Evolutionary conservation across 2,888 invertebrate species (phyloP), one percentile per base, ranked within the genome.

Genomic region (Stenotaenia linearis): DNA sequence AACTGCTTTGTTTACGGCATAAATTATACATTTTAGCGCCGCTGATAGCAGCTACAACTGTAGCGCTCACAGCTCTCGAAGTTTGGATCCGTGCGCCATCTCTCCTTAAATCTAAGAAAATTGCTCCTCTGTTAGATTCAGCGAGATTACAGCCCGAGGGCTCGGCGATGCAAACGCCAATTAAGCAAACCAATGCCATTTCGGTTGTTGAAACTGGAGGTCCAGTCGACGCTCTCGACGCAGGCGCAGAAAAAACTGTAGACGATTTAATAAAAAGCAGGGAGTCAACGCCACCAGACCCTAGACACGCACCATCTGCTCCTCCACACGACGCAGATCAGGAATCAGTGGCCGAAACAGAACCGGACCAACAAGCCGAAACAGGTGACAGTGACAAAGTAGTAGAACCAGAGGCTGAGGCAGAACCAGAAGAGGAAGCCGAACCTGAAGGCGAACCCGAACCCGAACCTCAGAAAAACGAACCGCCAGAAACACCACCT

Each of bases 21-120:
- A 77, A 77, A 77, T 45, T 77, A 7, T 77, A 77, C 77, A n/a
- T 77, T 12, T 23, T 77, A 45, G 18, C 18, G 12, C 28, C 40
- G 1, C 15, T 45, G 37, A 7, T 45, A 5, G 45, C 77, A 1
- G 77, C 40, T 21, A 5, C 77, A 9, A 45, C 45, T n/a, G 77
- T 77, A 6, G 77, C 40, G 9, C 23, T 45, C n/a, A 25, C 1
- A 1, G 37, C 77, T 1, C 2, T 77, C 0, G 77, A 77, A 77
- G 35, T 40, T 18, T 77, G 77, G 77, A 40, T 77, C 0, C 77
- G 77, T 1, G 23, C 77, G 21, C 77, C 77, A 25, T 25, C 28
- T 9, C n/a, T 69, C 12, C 0, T 69, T 7, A 69, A 28, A 28
- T 25, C 25, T 10, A 69, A 69, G 15, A 23, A n/a, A 69, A 12